A percentile compares a stretch with the other conserved stretches of the same genome.
Conservation (phyloP, 2,888 invertebrate genomes). For the Ophion costatus region DNA sequence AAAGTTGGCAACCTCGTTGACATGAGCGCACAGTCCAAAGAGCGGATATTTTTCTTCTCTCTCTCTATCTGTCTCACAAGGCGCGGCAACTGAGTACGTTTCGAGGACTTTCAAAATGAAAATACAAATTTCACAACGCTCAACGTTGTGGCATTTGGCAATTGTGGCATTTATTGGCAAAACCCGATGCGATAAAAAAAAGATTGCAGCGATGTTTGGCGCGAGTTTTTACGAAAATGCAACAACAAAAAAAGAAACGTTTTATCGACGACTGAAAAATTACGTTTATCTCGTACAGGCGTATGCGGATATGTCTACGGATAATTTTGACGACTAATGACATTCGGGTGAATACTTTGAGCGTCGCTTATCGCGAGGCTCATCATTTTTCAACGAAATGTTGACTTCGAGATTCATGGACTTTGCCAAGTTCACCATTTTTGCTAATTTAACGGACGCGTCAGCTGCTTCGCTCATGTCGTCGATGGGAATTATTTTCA, state of each 20-base stretch:
- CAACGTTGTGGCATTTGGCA: too few relatives aligned
- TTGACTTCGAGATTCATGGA: constrained; percentile 92
- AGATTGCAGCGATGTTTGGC: neutral
- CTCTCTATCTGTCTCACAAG: neutral
- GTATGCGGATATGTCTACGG: neutral
- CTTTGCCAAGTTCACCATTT: constrained; percentile 91
- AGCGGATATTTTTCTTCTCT: constrained; percentile 36
- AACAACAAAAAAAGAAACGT: neutral
- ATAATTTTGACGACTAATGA: constrained; percentile 25
- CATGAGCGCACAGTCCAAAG: constrained; percentile 56
- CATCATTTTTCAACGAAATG: constrained; percentile 57
- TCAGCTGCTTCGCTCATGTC: constrained; percentile 93
- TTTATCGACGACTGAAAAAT: neutral
- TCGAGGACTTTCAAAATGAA: constrained; percentile 8
- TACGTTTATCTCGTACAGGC: neutral
- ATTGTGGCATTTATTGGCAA: neutral
- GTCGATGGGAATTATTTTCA: constrained; percentile 93
- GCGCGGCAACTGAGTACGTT: constrained; percentile 1
- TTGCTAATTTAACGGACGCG: constrained; percentile 90
- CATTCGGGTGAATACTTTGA: constrained; percentile 50
- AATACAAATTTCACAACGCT: neutral
- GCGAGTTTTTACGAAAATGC: neutral
- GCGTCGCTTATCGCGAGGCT: constrained; percentile 38
- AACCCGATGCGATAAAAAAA: neutral
- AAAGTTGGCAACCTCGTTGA: constrained; percentile 47